Conservation (phyloP, 2,113 vertebrate genomes). For the Microtus montanus region DNA sequence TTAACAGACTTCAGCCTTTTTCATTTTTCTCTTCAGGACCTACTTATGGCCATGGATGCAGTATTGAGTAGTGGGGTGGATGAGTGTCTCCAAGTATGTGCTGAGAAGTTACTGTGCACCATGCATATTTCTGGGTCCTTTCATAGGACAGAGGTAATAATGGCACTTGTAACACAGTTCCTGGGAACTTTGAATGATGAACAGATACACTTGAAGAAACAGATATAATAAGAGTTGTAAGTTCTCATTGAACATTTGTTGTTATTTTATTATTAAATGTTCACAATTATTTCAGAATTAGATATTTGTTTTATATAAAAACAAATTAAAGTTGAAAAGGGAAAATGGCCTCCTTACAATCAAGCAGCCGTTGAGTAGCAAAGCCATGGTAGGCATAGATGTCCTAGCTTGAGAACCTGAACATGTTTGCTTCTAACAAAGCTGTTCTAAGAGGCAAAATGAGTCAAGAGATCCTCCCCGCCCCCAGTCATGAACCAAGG, state of each 20-base stretch:
- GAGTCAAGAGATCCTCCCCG: conserved; percentile 11
- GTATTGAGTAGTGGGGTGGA: conserved; percentile 55
- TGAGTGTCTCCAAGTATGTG: neutral
- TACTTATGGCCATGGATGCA: conserved; percentile 19
- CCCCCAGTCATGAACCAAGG: neutral
- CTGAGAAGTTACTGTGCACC: neutral
- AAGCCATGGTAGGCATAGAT: conserved; percentile 32
- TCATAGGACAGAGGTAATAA: conserved; percentile 37
- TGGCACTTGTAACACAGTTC: conserved; percentile 26
- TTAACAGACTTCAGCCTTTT: conserved; percentile 54
- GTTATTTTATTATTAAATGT: conserved; percentile 62
- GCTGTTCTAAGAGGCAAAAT: conserved; percentile 13
- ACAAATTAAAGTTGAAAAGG: conserved; percentile 39
- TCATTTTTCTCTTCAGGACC: conserved; percentile 52
- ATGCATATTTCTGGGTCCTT: conserved; percentile 27
- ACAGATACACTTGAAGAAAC: conserved; percentile 13
- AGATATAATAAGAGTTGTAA: conserved; percentile 36
- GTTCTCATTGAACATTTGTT: conserved; percentile 42
- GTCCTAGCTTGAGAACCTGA: conserved; percentile 19
- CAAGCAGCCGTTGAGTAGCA: conserved; percentile 17
- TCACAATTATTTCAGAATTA: neutral
- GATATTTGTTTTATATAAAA: conserved; percentile 34
- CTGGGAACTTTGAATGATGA: conserved; percentile 50
- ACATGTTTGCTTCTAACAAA: conserved; percentile 33
- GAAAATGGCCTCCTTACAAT: conserved; percentile 43